Base-by-base conservation (phyloP, 2,797 vertebrate species). In the Crocidura indochinensis region DNA sequence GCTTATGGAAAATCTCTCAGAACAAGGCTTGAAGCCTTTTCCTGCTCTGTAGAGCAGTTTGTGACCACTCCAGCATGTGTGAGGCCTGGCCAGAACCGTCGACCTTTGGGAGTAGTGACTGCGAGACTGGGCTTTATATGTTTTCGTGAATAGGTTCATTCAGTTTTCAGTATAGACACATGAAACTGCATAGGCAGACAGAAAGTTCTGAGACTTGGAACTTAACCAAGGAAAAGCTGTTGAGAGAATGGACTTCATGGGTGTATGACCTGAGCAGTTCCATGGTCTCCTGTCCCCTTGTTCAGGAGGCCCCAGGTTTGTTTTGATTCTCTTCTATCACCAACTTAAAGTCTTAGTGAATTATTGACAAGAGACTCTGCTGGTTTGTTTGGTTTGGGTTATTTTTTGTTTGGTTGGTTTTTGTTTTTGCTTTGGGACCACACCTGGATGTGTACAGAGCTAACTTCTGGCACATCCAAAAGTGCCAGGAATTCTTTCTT, bases 191-290 rank as follows among this genome's bases (percentile, higher is more conserved):
- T 38, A 56, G 60, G 64, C 44, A 68, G 64, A 87, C 60, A 56
- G 88, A 79, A 95, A 96, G 73, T 87, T 81, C 92, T 94, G 88
- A 38, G 68, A 90, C 64, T 81, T 62, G 53, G 53, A 56, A 19
- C 2, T 11, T 11, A 19, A 71, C 67, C 0, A 0, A 19, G 20
- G 82, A 74, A 60, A 8, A 1, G 12, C 56, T 80, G 7, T 80
- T 92, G 85, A 29, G 38, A 7, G 31, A 56, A 31, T 4, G 1
- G 56, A 27, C 60, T 67, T 72, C n/a, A 26, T 8, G 20, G 46
- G 51, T 38, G 27, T 74, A 17, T 68, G 81, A 51, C 69, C 67
- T 17, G 29, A 20, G 77, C 67, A 44, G 11, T 29, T 12, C 38
- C 64, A 15, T 53, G 72, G 27, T 78, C n/a, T 67, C 78, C 29